phyloP scores from a whole-genome alignment of 1,140 invertebrate species.

The Chironomus striatipennis region DNA sequence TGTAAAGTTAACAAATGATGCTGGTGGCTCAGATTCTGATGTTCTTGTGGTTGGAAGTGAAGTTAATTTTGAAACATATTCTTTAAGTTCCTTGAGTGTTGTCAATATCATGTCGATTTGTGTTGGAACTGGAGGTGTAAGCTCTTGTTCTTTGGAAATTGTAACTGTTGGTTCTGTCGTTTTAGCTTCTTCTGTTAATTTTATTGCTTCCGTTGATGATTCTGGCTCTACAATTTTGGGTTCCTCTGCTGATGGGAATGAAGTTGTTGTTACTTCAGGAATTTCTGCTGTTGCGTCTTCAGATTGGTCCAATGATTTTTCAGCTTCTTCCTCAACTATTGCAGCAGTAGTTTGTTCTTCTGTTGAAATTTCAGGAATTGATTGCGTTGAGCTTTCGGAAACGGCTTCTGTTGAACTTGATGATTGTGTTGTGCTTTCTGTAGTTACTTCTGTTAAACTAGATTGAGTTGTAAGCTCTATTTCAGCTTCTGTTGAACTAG shows the following conservation, averaged over 20 bases:
- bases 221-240: background rate
- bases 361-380: background rate
- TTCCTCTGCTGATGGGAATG: too few relatives aligned
- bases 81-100: background rate
- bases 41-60: background rate
- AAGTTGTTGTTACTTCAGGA: background rate
- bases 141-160: background rate
- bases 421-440: background rate
- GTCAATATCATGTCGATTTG: background rate
- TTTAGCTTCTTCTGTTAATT: background rate
- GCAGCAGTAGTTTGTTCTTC: background rate
- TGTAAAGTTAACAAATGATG: constrained; percentile 1
- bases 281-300: background rate
- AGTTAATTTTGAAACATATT: background rate
- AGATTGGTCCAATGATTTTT: background rate
- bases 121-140: background rate
- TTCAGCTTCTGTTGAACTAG: background rate
- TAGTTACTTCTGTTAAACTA: background rate
- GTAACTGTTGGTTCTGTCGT: background rate
- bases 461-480: background rate
- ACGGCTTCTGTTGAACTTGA: background rate
- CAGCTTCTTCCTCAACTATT: background rate
- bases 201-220: background rate
- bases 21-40: background rate
- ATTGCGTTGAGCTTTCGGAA: background rate